Percentiles rank a stretch among this genome's conserved stretches.
phyloP scores from a whole-genome alignment of 1,140 invertebrate genomes.

The Muscidifurax raptorellus region DNA sequence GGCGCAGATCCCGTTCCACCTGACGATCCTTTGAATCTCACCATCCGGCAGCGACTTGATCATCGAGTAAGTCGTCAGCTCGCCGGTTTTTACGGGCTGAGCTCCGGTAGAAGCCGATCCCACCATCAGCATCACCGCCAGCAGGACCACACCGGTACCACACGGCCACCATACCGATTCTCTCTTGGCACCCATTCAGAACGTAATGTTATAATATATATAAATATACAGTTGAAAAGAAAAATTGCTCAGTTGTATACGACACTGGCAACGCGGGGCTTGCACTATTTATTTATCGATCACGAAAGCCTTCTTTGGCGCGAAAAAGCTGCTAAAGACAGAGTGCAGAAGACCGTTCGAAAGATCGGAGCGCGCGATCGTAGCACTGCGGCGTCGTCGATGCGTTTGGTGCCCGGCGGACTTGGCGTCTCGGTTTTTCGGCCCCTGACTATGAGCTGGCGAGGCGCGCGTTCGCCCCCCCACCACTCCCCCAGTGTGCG shows the following conservation, averaged over 20 bases:
- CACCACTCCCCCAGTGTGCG: not conserved
- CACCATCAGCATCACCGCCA: slow-evolving; percentile 60
- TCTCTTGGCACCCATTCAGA: not conserved
- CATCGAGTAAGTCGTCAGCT: not conserved
- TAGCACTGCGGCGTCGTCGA: slow-evolving; percentile 12
- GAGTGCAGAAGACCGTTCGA: too few species aligned
- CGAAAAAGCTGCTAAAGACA: too few species aligned
- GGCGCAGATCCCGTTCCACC: slow-evolving; percentile 71
- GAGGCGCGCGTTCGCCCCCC: slow-evolving; percentile 19
- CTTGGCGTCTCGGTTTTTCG: slow-evolving; percentile 47
- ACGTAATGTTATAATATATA: not conserved
- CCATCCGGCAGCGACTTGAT: slow-evolving; percentile 66
- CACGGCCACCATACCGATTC: not conserved
- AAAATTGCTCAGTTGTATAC: too few species aligned
- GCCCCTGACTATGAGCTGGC: not conserved
- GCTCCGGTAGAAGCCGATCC: slow-evolving; percentile 54
- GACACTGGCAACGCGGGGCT: too few species aligned
- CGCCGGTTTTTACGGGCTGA: slow-evolving; percentile 1
- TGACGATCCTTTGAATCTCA: slow-evolving; percentile 69
- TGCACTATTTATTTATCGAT: too few species aligned
- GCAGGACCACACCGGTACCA: not conserved
- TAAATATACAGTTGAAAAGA: too few species aligned
- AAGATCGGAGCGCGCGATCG: slow-evolving; percentile 18
- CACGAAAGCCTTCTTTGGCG: too few species aligned
- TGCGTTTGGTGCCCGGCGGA: slow-evolving; percentile 27